Base-by-base conservation (phyloP, 2,888 invertebrate genomes). In the Ectemnius continuus region DNA sequence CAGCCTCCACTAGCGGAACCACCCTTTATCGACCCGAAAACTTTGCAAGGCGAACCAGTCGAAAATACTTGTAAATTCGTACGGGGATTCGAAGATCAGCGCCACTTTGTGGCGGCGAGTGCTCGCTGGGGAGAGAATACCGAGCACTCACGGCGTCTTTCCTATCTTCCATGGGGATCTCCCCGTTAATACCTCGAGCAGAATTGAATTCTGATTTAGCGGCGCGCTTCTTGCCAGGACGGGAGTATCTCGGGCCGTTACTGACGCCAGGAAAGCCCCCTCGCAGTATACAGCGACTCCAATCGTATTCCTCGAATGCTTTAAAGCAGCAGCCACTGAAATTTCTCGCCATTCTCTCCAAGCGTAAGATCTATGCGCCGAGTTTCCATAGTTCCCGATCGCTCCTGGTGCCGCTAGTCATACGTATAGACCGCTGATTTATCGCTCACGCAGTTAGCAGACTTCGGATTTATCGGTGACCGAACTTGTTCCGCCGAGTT, bases 131-230 rank as follows among this genome's bases (percentile, higher is more conserved):
- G 36, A 36, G 36, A 36, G 36, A 8, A 8, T 11, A 36, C 36
- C 36, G 36, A 36, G 36, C 36, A 36, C 36, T 36, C 36, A 36
- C 36, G 0, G 36, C 36, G 36, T 2, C 5, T 13, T 52, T 14
- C 16, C 14, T 52, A 52, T 52, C 16, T 52, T 16, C 52, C 16
- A 52, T 52, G 69, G 77, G 67, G 76, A 86, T 86, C 85, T 84
- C 79, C 71, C 75, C 52, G 70, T 66, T 73, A 67, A 72, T 72
- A 61, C 76, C 75, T 67, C 75, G 78, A 73, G 78, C 78, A 36
- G 81, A 89, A 89, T 89, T 89, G 88, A 89, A 88, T 87, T 88
- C 85, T 86, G 86, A 89, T 89, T 89, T 87, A 88, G 80, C 79
- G 80, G 71, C 67, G 75, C 67, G 76, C 73, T 67, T 69, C 67